Evolutionary conservation across 2,888 invertebrate species (phyloP).

Genomic region (Aphodius sticticus): DNA sequence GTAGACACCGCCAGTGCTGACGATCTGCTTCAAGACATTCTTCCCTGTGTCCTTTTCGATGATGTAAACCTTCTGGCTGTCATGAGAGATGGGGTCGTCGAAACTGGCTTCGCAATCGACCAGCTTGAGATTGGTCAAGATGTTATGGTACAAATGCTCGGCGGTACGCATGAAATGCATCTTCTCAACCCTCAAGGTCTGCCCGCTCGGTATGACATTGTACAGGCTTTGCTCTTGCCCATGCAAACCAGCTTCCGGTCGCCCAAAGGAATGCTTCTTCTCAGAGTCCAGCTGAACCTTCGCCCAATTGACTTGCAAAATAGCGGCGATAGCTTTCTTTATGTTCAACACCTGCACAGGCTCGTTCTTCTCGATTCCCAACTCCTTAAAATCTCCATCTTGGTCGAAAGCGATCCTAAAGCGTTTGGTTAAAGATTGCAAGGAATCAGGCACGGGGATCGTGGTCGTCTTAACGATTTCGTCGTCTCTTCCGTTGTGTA

Average conservation of each 20-base stretch:
- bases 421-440: slow-evolving; percentile 22
- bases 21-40: slow-evolving; percentile 41
- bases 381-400: slow-evolving; percentile 50
- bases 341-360: slow-evolving; percentile 57
- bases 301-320: slow-evolving; percentile 56
- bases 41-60: slow-evolving; percentile 12
- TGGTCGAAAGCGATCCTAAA: slow-evolving; percentile 41
- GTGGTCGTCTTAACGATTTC: slow-evolving; percentile 19
- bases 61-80: slow-evolving; percentile 46
- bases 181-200: slow-evolving; percentile 52
- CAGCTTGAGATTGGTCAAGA: slow-evolving; percentile 48
- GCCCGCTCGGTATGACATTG: slow-evolving; percentile 48
- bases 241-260: slow-evolving; percentile 56
- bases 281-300: slow-evolving; percentile 44
- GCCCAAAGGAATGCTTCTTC: slow-evolving; percentile 49
- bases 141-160: slow-evolving; percentile 48
- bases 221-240: slow-evolving; percentile 55
- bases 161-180: slow-evolving; percentile 48
- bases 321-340: slow-evolving; percentile 58
- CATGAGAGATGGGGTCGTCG: slow-evolving; percentile 48
- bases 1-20: slow-evolving; percentile 47
- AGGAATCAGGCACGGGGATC: slow-evolving; percentile 12
- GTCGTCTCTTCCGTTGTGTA: slow-evolving; percentile 51
- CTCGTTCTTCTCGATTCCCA: slow-evolving; percentile 52
- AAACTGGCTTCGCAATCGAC: slow-evolving; percentile 50